Evolutionary conservation across 2,888 invertebrate species (phyloP).

Genomic region (Hemicrepidius hirtus): DNA sequence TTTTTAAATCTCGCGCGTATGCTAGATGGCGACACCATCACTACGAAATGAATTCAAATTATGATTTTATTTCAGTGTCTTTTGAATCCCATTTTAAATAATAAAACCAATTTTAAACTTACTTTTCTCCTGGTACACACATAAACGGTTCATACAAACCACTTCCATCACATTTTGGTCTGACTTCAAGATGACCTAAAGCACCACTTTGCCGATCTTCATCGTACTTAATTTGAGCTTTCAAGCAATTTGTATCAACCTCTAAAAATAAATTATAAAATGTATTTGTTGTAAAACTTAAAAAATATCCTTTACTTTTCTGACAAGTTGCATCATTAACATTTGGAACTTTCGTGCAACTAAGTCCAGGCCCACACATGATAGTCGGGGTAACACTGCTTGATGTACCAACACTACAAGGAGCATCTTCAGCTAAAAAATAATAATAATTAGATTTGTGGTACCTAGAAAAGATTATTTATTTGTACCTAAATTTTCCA

Average conservation of each 20-base stretch:
- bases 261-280: no score
- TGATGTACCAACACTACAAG: conserved; percentile 70
- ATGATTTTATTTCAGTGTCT: no score
- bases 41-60: neutral
- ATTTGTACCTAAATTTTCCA: conserved; percentile 76
- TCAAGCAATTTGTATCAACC: conserved; percentile 63
- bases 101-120: no score
- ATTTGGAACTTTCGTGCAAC: conserved; percentile 73
- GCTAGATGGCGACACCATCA: no score
- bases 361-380: conserved; percentile 62
- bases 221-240: conserved; percentile 72
- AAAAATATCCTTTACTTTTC: no score
- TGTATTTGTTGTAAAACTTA: no score
- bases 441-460: no score
- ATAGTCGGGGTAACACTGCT: conserved; percentile 73
- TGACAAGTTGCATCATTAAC: conserved; percentile 67
- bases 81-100: no score
- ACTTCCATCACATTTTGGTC: conserved; percentile 78
- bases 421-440: conserved; percentile 72
- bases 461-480: no score
- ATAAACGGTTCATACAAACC: conserved; percentile 76
- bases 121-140: conserved; percentile 82
- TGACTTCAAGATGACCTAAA: conserved; percentile 74
- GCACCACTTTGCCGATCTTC: conserved; percentile 70
- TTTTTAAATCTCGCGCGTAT: no score